A percentile compares a stretch with the other conserved stretches of the same genome.
These are phyloP conservation scores for Eulithis testata DNA, from an alignment of 2,888 invertebrate genomes.

Conservation along the genomic window DNA sequence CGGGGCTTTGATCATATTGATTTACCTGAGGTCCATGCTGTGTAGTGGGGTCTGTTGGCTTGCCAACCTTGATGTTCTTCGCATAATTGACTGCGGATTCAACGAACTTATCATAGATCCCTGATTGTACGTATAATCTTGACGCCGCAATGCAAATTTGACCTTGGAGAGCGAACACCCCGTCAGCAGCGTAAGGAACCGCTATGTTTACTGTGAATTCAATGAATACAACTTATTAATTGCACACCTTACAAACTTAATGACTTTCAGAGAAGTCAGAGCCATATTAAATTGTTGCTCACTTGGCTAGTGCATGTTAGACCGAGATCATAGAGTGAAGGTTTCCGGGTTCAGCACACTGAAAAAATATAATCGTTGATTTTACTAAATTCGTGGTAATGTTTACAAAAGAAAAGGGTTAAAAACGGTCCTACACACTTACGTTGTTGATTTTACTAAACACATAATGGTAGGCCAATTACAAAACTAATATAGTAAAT, in stretches of 20 bases:
- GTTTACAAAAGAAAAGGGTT: no score
- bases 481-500: no score
- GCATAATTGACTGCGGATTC: constrained; percentile 88
- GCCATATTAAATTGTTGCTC: no score
- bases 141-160: constrained; percentile 67
- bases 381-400: no score
- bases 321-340: no score
- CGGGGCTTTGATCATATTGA: no score
- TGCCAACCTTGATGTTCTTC: constrained; percentile 87
- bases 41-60: constrained; percentile 48
- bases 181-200: constrained; percentile 54
- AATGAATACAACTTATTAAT: neutral
- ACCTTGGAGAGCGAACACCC: constrained; percentile 61
- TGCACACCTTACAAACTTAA: neutral
- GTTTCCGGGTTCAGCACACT: no score
- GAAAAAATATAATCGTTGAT: no score
- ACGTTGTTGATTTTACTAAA: no score
- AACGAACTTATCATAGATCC: constrained; percentile 93
- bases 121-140: constrained; percentile 63
- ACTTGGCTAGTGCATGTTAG: no score
- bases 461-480: no score
- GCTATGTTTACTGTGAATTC: constrained; percentile 55
- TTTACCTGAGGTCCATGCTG: constrained; percentile 59
- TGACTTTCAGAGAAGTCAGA: neutral
- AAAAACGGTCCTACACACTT: no score